Conservation (phyloP, 1,140 invertebrate genomes). For the Lysiphlebus fabarum region DNA sequence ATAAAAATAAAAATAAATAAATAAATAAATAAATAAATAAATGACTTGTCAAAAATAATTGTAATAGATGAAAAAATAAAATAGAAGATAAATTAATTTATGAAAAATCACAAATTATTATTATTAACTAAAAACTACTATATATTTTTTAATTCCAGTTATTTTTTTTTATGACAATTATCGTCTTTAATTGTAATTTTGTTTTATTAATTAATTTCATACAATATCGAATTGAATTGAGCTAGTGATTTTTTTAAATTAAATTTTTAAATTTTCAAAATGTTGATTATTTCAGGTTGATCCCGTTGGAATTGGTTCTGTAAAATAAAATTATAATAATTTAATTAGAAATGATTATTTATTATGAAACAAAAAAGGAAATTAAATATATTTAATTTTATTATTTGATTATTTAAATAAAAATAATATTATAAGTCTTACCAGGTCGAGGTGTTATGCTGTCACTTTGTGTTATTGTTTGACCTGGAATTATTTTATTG, state of each 20-base stretch:
- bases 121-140: too few species aligned
- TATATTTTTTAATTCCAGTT: too few species aligned
- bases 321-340: slow-evolving; percentile 25
- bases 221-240: too few species aligned
- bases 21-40: too few species aligned
- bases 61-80: too few species aligned
- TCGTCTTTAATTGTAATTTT: too few species aligned
- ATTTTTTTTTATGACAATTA: too few species aligned
- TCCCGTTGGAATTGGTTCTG: slow-evolving; percentile 42
- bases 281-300: slow-evolving; percentile 29
- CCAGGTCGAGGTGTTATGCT: slow-evolving; percentile 33
- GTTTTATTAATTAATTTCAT: too few species aligned
- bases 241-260: slow-evolving; percentile 10
- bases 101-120: too few species aligned
- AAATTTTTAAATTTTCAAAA: slow-evolving; percentile 12
- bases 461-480: slow-evolving; percentile 37
- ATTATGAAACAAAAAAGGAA: slow-evolving; percentile 6
- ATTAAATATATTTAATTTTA: neutral
- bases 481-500: slow-evolving; percentile 53
- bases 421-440: slow-evolving; percentile 18
- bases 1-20: too few species aligned
- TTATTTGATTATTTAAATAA: neutral
- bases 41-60: too few species aligned
- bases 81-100: too few species aligned
- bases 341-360: slow-evolving; percentile 13